phyloP scores from a whole-genome alignment of 2,113 vertebrate genomes.

The Hippocampus barbouri region DNA sequence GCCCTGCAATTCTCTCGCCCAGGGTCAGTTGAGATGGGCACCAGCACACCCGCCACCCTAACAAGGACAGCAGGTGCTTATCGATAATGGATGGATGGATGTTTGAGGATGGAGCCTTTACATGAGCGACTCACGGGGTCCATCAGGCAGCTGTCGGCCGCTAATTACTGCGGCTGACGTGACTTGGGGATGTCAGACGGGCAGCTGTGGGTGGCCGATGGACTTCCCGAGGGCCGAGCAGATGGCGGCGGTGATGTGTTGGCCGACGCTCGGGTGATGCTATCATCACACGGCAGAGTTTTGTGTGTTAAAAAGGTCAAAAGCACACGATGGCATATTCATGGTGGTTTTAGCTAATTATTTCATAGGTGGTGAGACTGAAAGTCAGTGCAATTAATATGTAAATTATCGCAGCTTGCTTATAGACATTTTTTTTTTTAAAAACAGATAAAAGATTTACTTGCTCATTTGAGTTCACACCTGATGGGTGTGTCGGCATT shows the following conservation, averaged over 20 bases:
- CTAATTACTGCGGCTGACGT: constrained; percentile 57
- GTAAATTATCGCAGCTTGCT: no score
- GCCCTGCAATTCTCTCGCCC: not conserved
- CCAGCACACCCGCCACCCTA: not conserved
- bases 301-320: constrained; percentile 15
- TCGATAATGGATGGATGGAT: not conserved
- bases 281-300: constrained; percentile 12
- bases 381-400: no score
- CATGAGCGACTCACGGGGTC: not conserved
- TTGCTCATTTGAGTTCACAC: not conserved
- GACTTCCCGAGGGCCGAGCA: constrained; percentile 52
- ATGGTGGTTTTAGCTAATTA: not conserved
- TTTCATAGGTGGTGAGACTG: no score
- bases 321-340: constrained; percentile 28
- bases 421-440: no score
- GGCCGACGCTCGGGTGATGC: constrained; percentile 22
- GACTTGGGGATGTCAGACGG: constrained; percentile 55
- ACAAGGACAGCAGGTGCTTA: not conserved
- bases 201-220: constrained; percentile 37
- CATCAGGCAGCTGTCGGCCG: constrained; percentile 50
- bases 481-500: not conserved
- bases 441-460: no score
- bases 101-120: not conserved
- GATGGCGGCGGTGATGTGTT: constrained; percentile 52
- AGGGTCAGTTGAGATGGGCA: not conserved